These are phyloP conservation scores for Cranoglanis bouderius DNA, from an alignment of 2,113 vertebrate species.

Conservation along the genomic window DNA sequence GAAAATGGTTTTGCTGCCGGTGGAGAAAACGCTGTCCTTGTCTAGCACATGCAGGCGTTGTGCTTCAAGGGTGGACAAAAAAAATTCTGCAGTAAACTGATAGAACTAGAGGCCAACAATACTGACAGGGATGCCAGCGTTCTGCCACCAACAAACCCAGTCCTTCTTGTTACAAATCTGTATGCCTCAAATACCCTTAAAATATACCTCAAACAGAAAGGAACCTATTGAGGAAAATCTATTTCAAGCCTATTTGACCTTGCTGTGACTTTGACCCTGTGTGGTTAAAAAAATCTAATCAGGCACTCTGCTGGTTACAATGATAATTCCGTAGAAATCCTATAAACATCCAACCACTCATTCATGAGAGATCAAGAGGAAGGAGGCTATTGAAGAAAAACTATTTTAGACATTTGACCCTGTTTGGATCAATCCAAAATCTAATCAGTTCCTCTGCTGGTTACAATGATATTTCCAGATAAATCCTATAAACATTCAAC, in stretches of 20 bases:
- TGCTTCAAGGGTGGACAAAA: background rate
- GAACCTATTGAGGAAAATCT: background rate
- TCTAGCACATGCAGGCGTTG: background rate
- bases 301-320: background rate
- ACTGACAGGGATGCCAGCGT: background rate
- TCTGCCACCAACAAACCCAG: background rate
- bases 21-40: background rate
- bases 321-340: background rate
- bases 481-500: background rate
- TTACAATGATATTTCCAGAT: background rate
- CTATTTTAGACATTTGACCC: background rate
- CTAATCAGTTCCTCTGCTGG: background rate
- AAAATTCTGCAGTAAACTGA: background rate
- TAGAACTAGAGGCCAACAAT: background rate
- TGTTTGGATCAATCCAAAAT: background rate
- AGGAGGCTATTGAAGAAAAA: background rate
- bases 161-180: too few species aligned
- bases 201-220: background rate
- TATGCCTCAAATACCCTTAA: background rate
- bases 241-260: background rate
- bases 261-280: background rate
- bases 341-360: background rate
- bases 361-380: background rate
- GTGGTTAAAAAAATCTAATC: background rate
- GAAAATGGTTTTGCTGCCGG: background rate